These are phyloP conservation scores for Acrobasis repandana DNA, from an alignment of 2,888 invertebrate genomes.

Conservation along the genomic window DNA sequence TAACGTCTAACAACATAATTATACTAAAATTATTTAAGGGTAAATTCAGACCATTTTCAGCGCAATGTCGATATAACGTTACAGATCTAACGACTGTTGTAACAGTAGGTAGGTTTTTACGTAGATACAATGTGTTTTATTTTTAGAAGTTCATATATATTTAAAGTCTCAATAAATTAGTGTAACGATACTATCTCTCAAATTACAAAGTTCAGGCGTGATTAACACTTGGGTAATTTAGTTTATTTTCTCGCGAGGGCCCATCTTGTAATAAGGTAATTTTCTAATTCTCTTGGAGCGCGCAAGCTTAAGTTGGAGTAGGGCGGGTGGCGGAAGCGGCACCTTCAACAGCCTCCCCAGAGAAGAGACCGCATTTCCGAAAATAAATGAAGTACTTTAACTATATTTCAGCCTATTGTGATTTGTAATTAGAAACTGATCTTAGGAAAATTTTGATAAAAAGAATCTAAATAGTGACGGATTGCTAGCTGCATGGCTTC, in stretches of 20 bases:
- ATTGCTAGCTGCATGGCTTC: too few relatives aligned
- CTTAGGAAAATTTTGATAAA: neutral
- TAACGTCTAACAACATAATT: too few relatives aligned
- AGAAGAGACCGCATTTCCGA: conserved; percentile 56
- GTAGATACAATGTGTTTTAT: too few relatives aligned
- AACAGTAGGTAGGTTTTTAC: too few relatives aligned
- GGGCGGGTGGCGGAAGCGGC: conserved; percentile 41
- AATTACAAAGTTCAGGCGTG: conserved; percentile 5
- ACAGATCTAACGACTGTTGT: too few relatives aligned
- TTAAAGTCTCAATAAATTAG: neutral
- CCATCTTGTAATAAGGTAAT: conserved; percentile 50
- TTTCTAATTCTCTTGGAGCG: conserved; percentile 46
- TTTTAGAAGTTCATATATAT: too few relatives aligned
- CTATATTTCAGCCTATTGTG: neutral
- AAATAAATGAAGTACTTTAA: conserved; percentile 40
- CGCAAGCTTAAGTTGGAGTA: conserved; percentile 35
- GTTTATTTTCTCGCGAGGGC: conserved; percentile 38
- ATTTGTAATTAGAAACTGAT: neutral
- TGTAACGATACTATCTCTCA: neutral
- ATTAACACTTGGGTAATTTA: conserved; percentile 30
- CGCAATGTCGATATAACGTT: too few relatives aligned
- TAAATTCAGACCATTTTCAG: too few relatives aligned
- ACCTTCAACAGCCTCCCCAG: conserved; percentile 37
- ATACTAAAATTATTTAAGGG: too few relatives aligned
- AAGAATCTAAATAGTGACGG: too few relatives aligned